Percentiles rank a stretch among this genome's conserved stretches.
Conservation (phyloP, 92 coral and sea anemone genomes). For the Epizoanthus illoricatus region DNA sequence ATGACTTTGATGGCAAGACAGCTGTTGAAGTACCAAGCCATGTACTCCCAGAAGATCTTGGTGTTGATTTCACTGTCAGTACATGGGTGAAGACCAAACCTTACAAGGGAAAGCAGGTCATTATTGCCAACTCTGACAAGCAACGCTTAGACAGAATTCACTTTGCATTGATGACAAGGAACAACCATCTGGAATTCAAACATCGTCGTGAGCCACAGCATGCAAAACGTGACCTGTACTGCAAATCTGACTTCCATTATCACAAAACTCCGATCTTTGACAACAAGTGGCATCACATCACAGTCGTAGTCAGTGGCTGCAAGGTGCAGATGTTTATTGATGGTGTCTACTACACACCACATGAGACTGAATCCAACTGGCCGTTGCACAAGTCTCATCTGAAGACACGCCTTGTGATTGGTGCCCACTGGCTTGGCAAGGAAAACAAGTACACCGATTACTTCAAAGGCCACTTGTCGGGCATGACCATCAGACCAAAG, state of each 20-base stretch:
- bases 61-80: constrained; percentile 79
- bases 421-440: constrained; percentile 86
- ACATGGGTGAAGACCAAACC: constrained; percentile 75
- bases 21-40: constrained; percentile 64
- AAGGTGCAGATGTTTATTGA: constrained; percentile 62
- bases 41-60: constrained; percentile 66
- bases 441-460: constrained; percentile 61
- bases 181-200: constrained; percentile 62
- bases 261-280: constrained; percentile 73
- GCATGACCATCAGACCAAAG: constrained; percentile 74
- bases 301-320: constrained; percentile 71
- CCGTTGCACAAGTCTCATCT: constrained; percentile 83
- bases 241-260: constrained; percentile 75
- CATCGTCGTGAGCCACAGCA: constrained; percentile 80
- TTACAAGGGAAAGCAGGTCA: constrained; percentile 67
- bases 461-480: constrained; percentile 82
- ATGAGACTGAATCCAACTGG: constrained; percentile 61
- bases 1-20: constrained; percentile 71
- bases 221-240: constrained; percentile 76
- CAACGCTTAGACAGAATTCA: constrained; percentile 82
- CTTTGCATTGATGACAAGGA: constrained; percentile 71
- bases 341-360: constrained; percentile 49
- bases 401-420: constrained; percentile 62
- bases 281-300: constrained; percentile 85
- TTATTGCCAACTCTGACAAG: constrained; percentile 77